A percentile compares a stretch with the other conserved stretches of the same genome.
Conservation (phyloP, 2,113 vertebrate genomes). For the Oryzias javanicus region DNA sequence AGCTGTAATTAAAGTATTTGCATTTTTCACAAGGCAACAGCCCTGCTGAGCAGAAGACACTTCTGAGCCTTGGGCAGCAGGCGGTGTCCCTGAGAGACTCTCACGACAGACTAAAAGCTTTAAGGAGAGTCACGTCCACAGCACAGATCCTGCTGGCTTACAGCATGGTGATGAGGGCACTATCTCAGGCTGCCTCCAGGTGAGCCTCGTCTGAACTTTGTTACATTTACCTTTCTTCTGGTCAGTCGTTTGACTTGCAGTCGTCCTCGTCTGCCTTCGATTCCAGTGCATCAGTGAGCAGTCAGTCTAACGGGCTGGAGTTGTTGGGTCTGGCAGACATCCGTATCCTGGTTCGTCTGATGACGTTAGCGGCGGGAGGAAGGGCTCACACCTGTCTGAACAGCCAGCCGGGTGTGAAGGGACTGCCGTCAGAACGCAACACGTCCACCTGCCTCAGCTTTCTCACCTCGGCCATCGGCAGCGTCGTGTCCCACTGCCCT, state of each 20-base stretch:
- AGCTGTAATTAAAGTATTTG: background rate
- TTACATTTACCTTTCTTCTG: background rate
- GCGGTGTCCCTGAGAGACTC: slow-evolving; percentile 74
- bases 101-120: slow-evolving; percentile 77
- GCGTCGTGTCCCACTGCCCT: slow-evolving; percentile 76
- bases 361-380: slow-evolving; percentile 78
- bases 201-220: slow-evolving; percentile 17
- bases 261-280: background rate
- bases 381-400: slow-evolving; percentile 68
- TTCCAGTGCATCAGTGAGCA: slow-evolving; percentile 65
- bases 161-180: slow-evolving; percentile 79
- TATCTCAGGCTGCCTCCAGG: slow-evolving; percentile 78
- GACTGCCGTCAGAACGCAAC: slow-evolving; percentile 49
- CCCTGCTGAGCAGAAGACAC: slow-evolving; percentile 63
- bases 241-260: slow-evolving; percentile 5
- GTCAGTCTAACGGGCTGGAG: slow-evolving; percentile 77
- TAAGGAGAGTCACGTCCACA: slow-evolving; percentile 76
- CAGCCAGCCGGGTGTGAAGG: slow-evolving; percentile 48
- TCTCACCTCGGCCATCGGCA: slow-evolving; percentile 79
- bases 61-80: slow-evolving; percentile 79
- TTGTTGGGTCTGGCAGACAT: slow-evolving; percentile 81
- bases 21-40: slow-evolving; percentile 44
- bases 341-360: slow-evolving; percentile 79
- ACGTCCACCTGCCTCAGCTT: slow-evolving; percentile 75
- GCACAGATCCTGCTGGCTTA: slow-evolving; percentile 81